Base-by-base conservation (phyloP, 2,797 vertebrate genomes). In the Protosalanx chinensis region DNA sequence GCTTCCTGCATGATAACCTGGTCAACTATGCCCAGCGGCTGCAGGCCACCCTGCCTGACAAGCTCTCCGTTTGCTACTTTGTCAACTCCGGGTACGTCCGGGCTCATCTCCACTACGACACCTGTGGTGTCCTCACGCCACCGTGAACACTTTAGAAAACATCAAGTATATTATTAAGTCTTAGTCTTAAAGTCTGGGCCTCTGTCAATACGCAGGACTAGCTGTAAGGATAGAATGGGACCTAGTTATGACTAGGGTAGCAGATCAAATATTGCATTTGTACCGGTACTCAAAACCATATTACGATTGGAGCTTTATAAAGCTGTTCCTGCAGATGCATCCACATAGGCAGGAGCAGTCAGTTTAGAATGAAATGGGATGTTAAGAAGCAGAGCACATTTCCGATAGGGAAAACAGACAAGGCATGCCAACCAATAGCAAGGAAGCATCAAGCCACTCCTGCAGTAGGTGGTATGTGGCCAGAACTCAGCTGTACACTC, bases 1-100 rank as follows among this genome's bases (percentile, higher is more conserved):
- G 98, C 13, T 99, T 99, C 88, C 86, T 99, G 35, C 97, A 99
- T 0, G 97, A 99, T 91, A 97, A 95, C 88, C 92, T 99, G 0
- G 96, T 97, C 0, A 88, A 94, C 65, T 98, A 96, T 0, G 98
- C 97, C 0, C 93, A 95, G 76, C 91, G 91, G 27, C 93, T 99
- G 18, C 94, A 94, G 20, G 93, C 93, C 41, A 98, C 95, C 0
- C 90, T 99, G 64, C 97, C 97, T 0, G 91, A 93, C 76, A 90
- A 88, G 71, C 95, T 99, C 56, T 96, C 94, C 0, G 93, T 99
- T 71, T 99, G 96, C 92, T 99, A 98, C 85, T 98, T 99, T 75
- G 96, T 97, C 72, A 99, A 99, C 81, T 99, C 98, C 0, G 98
- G 97, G 98, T 99, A 93, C 0, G 92, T 88, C 13, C 29, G 41